Evolutionary conservation across 1,140 invertebrate species (phyloP).

Genomic region (Conopomorpha cramerella): DNA sequence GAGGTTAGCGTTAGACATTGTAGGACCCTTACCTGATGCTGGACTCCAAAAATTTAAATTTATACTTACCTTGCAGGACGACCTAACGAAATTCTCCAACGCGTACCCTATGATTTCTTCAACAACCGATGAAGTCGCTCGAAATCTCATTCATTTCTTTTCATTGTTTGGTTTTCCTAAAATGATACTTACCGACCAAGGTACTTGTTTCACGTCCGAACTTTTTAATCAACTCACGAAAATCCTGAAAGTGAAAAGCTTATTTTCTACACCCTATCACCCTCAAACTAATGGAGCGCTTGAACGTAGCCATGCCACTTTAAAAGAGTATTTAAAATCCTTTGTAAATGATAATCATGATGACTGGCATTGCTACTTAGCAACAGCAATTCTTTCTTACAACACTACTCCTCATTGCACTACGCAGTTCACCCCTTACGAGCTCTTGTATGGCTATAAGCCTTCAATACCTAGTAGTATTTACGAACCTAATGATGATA

Average conservation of each 20-base stretch:
- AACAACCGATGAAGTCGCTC: conserved; percentile 15
- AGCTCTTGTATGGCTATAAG: conserved; percentile 30
- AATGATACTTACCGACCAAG: conserved; percentile 25
- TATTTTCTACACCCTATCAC: conserved; percentile 28
- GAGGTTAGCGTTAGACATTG: conserved; percentile 15
- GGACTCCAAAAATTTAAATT: conserved; percentile 14
- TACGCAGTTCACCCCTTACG: conserved; percentile 15
- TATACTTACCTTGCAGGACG: conserved; percentile 25
- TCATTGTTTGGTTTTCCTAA: conserved; percentile 26
- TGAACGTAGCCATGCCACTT: conserved; percentile 11
- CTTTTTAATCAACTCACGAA: conserved; percentile 22
- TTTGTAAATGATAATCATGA: conserved; percentile 19
- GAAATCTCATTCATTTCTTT: conserved; percentile 20
- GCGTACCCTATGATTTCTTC: conserved; percentile 18
- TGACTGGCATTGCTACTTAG: conserved; percentile 33
- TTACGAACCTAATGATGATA: conserved; percentile 3
- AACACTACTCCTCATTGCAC: conserved; percentile 27
- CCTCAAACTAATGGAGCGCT: conserved; percentile 21
- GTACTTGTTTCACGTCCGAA: conserved; percentile 23
- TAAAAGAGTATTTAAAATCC: conserved; percentile 22
- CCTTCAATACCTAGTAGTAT: conserved; percentile 11
- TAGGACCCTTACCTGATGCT: conserved; percentile 18
- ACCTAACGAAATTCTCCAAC: conserved; percentile 22
- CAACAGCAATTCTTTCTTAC: conserved; percentile 22
- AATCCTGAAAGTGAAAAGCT: conserved; percentile 20